phyloP scores from a whole-genome alignment of 2,888 invertebrate genomes.

The Melolontha melolontha region DNA sequence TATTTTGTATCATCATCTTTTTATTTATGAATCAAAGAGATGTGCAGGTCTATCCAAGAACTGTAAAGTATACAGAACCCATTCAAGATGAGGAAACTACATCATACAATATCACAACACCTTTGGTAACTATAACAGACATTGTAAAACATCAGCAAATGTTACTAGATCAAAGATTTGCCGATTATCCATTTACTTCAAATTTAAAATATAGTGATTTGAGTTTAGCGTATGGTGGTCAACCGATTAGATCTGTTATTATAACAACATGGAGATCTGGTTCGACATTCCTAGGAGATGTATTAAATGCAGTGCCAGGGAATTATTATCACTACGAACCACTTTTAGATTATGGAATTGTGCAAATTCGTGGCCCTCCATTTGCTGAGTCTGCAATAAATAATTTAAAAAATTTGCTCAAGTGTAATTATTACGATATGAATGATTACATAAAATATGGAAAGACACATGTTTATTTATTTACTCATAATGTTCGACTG shows the following conservation, averaged over 20 bases:
- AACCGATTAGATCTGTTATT: constrained; percentile 81
- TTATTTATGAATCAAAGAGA: constrained; percentile 46
- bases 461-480: constrained; percentile 80
- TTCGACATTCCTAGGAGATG: constrained; percentile 89
- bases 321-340: constrained; percentile 94
- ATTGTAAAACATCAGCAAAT: constrained; percentile 70
- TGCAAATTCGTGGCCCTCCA: constrained; percentile 82
- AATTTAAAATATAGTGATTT: constrained; percentile 75
- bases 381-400: constrained; percentile 75
- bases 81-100: constrained; percentile 47
- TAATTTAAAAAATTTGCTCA: constrained; percentile 78
- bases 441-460: constrained; percentile 84
- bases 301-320: constrained; percentile 85
- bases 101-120: constrained; percentile 44
- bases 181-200: constrained; percentile 72
- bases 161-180: constrained; percentile 70
- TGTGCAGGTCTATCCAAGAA: constrained; percentile 45
- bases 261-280: constrained; percentile 93
- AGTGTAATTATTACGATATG: constrained; percentile 81
- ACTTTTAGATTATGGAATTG: constrained; percentile 83
- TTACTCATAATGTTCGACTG: constrained; percentile 86
- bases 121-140: constrained; percentile 67
- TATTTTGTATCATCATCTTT: constrained; percentile 5
- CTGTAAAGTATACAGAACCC: constrained; percentile 47
- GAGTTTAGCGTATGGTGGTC: constrained; percentile 77